Conservation (phyloP, 2,113 vertebrate genomes). For the Leuciscus idus region DNA sequence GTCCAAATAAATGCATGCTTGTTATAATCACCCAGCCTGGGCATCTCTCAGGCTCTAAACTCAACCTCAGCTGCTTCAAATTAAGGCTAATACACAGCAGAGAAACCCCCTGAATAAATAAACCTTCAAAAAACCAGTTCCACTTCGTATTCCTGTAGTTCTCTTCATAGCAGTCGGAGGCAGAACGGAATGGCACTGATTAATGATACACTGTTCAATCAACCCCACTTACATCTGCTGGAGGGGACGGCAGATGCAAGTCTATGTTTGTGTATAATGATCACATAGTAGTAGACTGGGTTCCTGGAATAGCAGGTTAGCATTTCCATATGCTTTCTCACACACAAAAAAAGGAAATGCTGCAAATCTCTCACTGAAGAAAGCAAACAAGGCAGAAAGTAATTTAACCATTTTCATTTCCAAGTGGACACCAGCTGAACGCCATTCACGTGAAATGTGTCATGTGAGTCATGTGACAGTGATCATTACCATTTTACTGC, state of each 20-base stretch:
- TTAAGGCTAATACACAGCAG: slow-evolving; percentile 59
- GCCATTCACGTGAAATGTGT: neutral
- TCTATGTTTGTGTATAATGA: slow-evolving; percentile 18
- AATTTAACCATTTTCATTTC: neutral
- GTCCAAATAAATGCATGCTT: slow-evolving; percentile 45
- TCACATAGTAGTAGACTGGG: neutral
- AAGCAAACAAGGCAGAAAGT: neutral
- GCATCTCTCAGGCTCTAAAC: neutral
- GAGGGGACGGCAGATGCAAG: neutral
- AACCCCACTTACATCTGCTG: neutral
- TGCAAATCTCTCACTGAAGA: slow-evolving; percentile 27
- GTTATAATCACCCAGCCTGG: slow-evolving; percentile 40
- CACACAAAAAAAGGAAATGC: neutral
- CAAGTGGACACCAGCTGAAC: neutral
- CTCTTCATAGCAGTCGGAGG: neutral
- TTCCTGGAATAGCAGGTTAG: slow-evolving; percentile 21
- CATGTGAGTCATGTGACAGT: neutral
- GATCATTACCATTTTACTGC: neutral
- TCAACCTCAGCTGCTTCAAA: slow-evolving; percentile 55
- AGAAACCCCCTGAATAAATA: slow-evolving; percentile 49
- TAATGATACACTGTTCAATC: slow-evolving; percentile 13
- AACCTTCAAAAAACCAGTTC: slow-evolving; percentile 44
- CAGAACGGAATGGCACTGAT: neutral
- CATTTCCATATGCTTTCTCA: slow-evolving; percentile 36
- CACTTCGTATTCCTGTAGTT: neutral